phyloP scores from a whole-genome alignment of 2,113 vertebrate species.

The Pseudorectes ferrugineus region DNA sequence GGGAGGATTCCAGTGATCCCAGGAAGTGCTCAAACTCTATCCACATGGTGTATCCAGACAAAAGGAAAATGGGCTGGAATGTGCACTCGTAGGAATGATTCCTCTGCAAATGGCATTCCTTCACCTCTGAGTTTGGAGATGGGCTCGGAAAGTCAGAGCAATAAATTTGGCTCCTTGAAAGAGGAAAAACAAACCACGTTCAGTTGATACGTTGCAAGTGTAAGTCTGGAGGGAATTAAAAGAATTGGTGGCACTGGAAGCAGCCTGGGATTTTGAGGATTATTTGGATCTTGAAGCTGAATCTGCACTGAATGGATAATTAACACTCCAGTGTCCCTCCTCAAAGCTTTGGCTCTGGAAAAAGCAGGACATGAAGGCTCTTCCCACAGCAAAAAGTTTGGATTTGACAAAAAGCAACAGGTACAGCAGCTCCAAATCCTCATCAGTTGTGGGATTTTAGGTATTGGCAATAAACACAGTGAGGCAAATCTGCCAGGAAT shows the following conservation, averaged over 20 bases:
- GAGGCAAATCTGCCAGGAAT: neutral
- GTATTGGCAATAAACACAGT: neutral
- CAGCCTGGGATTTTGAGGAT: neutral
- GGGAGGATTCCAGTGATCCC: constrained; percentile 79
- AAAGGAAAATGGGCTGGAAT: constrained; percentile 79
- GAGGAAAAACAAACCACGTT: neutral
- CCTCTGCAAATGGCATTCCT: constrained; percentile 58
- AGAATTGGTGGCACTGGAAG: neutral
- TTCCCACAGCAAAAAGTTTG: neutral
- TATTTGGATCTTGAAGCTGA: neutral
- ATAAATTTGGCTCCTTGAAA: constrained; percentile 72
- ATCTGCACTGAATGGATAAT: neutral
- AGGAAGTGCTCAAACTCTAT: constrained; percentile 75
- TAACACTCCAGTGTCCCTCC: neutral
- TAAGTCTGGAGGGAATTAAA: neutral
- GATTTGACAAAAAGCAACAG: neutral
- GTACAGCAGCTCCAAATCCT: neutral
- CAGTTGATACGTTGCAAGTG: neutral
- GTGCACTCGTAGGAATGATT: constrained; percentile 76
- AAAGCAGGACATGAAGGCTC: neutral
- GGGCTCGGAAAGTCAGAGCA: constrained; percentile 75
- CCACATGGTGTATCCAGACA: constrained; percentile 90
- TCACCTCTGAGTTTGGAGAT: constrained; percentile 61
- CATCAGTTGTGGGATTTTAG: neutral
- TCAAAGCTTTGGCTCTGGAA: neutral